Evolutionary conservation across 1,140 invertebrate species (phyloP).

Genomic region (Nasonia vitripennis): DNA sequence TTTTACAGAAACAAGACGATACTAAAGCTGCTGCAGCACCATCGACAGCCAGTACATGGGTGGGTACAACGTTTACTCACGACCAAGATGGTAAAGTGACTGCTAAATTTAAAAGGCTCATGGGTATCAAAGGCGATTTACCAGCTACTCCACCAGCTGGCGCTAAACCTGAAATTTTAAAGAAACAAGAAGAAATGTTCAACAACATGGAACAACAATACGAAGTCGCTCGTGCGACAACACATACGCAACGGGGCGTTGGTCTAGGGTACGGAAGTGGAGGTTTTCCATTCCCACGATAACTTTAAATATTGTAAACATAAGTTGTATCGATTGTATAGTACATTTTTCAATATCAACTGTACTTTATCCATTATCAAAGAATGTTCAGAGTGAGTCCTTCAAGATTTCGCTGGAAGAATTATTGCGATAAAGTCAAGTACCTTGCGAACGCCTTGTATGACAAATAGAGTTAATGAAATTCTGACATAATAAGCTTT

Average conservation of each 20-base stretch:
- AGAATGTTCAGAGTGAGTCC: slow-evolving; percentile 22
- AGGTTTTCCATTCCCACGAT: slow-evolving; percentile 73
- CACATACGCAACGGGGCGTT: slow-evolving; percentile 94
- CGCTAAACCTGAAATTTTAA: slow-evolving; percentile 78
- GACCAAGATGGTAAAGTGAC: slow-evolving; percentile 93
- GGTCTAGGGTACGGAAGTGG: slow-evolving; percentile 86
- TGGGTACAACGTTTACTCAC: slow-evolving; percentile 88
- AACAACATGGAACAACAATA: slow-evolving; percentile 95
- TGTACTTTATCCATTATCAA: slow-evolving; percentile 37
- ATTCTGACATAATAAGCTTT: neutral
- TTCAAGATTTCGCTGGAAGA: neutral
- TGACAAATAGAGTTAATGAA: neutral
- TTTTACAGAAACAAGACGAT: slow-evolving; percentile 65
- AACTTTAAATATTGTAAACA: slow-evolving; percentile 54
- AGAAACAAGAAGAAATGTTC: slow-evolving; percentile 94
- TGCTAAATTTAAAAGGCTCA: slow-evolving; percentile 95
- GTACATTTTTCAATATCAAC: slow-evolving; percentile 26
- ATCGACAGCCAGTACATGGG: slow-evolving; percentile 83
- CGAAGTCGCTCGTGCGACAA: slow-evolving; percentile 93
- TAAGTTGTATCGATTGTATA: slow-evolving; percentile 38
- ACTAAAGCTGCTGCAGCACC: slow-evolving; percentile 61
- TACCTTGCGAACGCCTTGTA: slow-evolving; percentile 25
- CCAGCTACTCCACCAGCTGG: slow-evolving; percentile 64
- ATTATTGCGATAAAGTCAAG: neutral
- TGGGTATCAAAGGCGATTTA: slow-evolving; percentile 90